These are phyloP conservation scores for Haliclystus octoradiatus DNA, from an alignment of 30 jellyfish, hydroid and myxozoan species.

Conservation along the genomic window DNA sequence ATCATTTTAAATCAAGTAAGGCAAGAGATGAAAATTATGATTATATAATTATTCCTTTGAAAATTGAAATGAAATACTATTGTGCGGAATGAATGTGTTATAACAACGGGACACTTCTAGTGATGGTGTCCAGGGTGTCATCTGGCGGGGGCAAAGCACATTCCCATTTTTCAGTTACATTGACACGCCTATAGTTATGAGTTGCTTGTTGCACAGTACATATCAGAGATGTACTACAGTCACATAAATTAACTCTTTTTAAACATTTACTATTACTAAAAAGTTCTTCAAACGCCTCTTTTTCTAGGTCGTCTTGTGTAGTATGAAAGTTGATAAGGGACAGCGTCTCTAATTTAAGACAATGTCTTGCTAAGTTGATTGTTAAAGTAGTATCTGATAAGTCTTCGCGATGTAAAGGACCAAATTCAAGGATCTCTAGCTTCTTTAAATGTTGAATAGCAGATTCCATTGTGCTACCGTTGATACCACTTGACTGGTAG, in stretches of 20 bases:
- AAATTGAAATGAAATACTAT: too few relatives aligned
- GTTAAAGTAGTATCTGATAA: constrained; percentile 34
- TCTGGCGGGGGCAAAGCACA: constrained; percentile 98
- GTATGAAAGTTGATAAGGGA: constrained; percentile 73
- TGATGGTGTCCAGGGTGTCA: constrained; percentile 59
- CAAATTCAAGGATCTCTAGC: constrained; percentile 66
- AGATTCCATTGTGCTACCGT: constrained; percentile 45
- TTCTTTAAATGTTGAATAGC: constrained; percentile 26
- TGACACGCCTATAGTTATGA: constrained; percentile 9
- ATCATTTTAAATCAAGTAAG: too few relatives aligned
- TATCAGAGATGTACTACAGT: constrained; percentile 63
- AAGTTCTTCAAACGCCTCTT: constrained; percentile 34
- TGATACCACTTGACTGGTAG: constrained; percentile 65
- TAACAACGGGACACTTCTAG: constrained; percentile 22
- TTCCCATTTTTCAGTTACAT: constrained; percentile 85
- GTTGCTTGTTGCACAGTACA: constrained; percentile 25
- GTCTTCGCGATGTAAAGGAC: constrained; percentile 57
- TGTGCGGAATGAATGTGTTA: too few relatives aligned
- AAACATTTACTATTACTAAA: constrained; percentile 14
- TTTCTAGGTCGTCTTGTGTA: constrained; percentile 21
- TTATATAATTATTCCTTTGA: too few relatives aligned
- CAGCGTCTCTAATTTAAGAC: constrained; percentile 49
- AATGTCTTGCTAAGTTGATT: constrained; percentile 24
- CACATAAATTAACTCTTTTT: constrained; percentile 72
- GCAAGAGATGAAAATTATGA: too few relatives aligned